Base-by-base conservation (phyloP, 2,113 vertebrate species). In the Gracilinanus agilis region DNA sequence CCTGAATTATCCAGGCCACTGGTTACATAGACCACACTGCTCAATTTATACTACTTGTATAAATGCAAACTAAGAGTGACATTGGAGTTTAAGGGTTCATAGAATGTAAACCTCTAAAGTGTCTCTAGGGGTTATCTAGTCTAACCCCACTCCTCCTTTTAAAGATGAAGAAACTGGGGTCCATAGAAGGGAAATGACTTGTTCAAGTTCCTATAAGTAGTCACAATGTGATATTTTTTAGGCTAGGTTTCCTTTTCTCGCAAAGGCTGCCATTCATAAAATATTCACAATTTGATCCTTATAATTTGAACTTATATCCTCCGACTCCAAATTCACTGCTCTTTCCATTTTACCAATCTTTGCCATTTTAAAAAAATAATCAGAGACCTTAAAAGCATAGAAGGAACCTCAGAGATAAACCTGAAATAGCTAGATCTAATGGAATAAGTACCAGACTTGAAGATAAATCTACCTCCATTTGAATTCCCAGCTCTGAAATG, bases 1-100 rank as follows among this genome's bases (percentile, higher is more conserved):
- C 0, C 12, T 92, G 75, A 27, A 58, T 23, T 0, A 40, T 83
- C 16, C 0, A 0, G 23, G 53, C 1, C 1, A 34, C 25, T 44
- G 49, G 91, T 83, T 89, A 83, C 91, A 96, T 34, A 3, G 9
- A 44, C 34, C 54, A 53, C 67, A 19, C 29, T 0, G 67, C 53
- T 93, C 90, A 1, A 56, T 53, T 40, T 0, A 44, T 83, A 55
- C 24, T 0, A 34, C 90, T 27, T 0, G 2, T n/a, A 19, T 6
- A 0, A 34, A 92, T 89, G 58, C 93, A 75, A 7, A 44, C 91
- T 21, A 13, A 94, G 93, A 56, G 54, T n/a, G 67, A 75, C 6
- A 40, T 75, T n/a, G 12, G 27, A 67, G 34, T 34, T 34, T 13
- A 75, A 75, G 16, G 67, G 67, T 13, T 75, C 34, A 75, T 75